Percentiles rank a stretch among this genome's conserved stretches.
Evolutionary conservation across 2,888 invertebrate genomes (phyloP).

Genomic region (Calliphora vomitoria): DNA sequence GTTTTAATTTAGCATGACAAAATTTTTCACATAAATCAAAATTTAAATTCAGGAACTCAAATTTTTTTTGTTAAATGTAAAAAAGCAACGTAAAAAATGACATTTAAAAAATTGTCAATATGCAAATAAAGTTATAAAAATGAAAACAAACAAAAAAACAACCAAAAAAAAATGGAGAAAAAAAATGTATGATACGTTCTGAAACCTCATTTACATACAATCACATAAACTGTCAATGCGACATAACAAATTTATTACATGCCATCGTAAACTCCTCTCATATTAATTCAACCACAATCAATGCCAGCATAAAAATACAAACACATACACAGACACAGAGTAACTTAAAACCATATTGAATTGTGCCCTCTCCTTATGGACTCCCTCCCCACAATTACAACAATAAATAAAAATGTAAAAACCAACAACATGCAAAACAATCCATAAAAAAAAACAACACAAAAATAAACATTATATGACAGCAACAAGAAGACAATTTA

Average conservation of each 20-base stretch:
- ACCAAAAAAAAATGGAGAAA: conserved; percentile 48
- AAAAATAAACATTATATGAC: conserved; percentile 69
- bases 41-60: conserved; percentile 24
- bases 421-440: conserved; percentile 50
- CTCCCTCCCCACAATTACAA: conserved; percentile 9
- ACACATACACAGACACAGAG: conserved; percentile 8
- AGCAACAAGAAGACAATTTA: conserved; percentile 70
- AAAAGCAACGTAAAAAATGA: conserved; percentile 32
- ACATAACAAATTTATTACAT: conserved; percentile 75
- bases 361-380: conserved; percentile 16
- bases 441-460: conserved; percentile 38
- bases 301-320: conserved; percentile 63
- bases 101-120: conserved; percentile 65
- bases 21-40: conserved; percentile 37
- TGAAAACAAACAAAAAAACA: conserved; percentile 46
- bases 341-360: conserved; percentile 43
- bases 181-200: conserved; percentile 60
- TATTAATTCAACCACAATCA: conserved; percentile 73
- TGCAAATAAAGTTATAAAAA: conserved; percentile 65
- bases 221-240: conserved; percentile 75
- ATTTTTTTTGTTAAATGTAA: conserved; percentile 3
- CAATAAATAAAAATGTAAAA: conserved; percentile 41
- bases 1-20: conserved; percentile 27
- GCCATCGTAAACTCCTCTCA: conserved; percentile 72
- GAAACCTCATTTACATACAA: conserved; percentile 72